Conservation (phyloP, 2,113 vertebrate genomes). For the Xenotilapia longispinis region DNA sequence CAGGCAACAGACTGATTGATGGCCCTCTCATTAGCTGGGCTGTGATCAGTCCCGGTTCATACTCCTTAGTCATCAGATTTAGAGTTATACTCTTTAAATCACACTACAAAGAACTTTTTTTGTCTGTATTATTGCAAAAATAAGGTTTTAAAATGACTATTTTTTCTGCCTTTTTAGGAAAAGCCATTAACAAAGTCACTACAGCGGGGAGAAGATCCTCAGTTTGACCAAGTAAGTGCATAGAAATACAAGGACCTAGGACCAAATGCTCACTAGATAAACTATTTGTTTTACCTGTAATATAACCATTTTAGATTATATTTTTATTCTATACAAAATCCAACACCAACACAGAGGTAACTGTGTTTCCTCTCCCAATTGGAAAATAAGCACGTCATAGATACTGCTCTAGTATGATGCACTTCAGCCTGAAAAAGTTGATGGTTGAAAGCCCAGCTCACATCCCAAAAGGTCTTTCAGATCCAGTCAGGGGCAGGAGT, state of each 20-base stretch:
- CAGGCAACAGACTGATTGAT: conserved; percentile 36
- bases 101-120: background rate
- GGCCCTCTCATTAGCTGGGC: conserved; percentile 41
- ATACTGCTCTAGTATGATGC: background rate
- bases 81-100: background rate
- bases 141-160: background rate
- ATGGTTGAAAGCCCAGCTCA: conserved; percentile 45
- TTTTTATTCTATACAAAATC: background rate
- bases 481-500: conserved; percentile 57
- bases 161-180: conserved; percentile 72
- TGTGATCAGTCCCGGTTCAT: conserved; percentile 16
- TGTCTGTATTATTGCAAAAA: background rate
- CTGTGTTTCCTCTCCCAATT: background rate
- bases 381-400: background rate
- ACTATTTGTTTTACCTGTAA: background rate
- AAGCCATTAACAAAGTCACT: conserved; percentile 95
- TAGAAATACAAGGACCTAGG: background rate
- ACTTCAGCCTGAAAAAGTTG: conserved; percentile 20
- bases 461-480: conserved; percentile 59
- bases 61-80: background rate
- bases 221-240: conserved; percentile 93
- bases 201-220: conserved; percentile 93
- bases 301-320: background rate
- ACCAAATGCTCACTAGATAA: background rate
- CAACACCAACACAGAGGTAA: background rate